Conservation (phyloP, 2,113 vertebrate genomes). For the Loxodonta africana region DNA sequence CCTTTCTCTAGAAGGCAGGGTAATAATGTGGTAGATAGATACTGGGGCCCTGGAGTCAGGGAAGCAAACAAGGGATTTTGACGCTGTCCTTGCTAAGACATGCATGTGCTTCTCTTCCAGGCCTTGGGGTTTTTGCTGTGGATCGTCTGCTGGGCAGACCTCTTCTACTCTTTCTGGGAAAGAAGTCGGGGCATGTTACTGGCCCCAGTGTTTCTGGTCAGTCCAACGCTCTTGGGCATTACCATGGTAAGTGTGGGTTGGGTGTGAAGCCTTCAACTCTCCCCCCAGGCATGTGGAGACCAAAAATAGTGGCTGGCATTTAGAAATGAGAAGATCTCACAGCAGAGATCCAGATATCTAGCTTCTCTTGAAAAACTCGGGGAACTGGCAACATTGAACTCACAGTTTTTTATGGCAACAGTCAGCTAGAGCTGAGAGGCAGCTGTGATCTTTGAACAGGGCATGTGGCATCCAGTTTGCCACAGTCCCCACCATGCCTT, state of each 20-base stretch:
- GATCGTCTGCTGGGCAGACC: conserved; percentile 98
- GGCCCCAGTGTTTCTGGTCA: conserved; percentile 92
- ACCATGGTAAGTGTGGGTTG: conserved; percentile 94
- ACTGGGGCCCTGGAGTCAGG: background rate
- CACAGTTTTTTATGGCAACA: background rate
- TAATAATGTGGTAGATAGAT: background rate
- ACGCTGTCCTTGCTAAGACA: background rate
- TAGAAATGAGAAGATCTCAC: background rate
- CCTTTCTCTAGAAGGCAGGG: background rate
- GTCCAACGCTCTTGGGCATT: conserved; percentile 95
- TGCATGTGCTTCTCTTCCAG: conserved; percentile 84
- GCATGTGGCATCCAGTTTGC: background rate
- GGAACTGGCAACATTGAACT: background rate
- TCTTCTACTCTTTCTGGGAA: conserved; percentile 99
- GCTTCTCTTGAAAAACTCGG: background rate
- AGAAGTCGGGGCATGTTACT: conserved; percentile 88
- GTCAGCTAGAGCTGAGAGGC: background rate
- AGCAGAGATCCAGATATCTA: background rate
- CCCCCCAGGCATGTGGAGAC: accelerated
- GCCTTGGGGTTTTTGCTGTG: conserved; percentile 94
- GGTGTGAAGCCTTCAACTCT: background rate
- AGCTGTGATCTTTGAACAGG: background rate
- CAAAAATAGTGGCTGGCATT: background rate
- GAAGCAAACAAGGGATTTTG: background rate
- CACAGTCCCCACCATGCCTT: background rate